Evolutionary conservation across 2,113 vertebrate genomes (phyloP).

Genomic region (Nyctibius bracteatus): DNA sequence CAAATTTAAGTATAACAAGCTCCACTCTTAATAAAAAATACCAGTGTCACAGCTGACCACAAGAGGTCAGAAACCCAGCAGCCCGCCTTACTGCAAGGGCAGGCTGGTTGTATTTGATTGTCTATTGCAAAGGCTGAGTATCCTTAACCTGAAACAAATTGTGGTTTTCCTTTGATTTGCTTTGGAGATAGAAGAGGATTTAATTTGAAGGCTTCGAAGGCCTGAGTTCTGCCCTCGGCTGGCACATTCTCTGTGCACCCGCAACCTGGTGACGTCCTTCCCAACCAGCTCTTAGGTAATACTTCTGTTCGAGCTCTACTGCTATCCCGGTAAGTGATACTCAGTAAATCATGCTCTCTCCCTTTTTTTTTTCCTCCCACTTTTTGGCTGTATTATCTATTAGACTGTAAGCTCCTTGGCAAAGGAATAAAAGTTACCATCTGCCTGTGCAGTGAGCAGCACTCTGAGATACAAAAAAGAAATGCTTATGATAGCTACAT

Average conservation of each 20-base stretch:
- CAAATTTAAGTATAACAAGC: not conserved
- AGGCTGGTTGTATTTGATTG: not conserved
- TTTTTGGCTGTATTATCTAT: not conserved
- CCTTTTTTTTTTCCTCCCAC: not conserved
- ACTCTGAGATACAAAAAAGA: not conserved
- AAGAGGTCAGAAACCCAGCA: not conserved
- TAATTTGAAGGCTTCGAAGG: not conserved
- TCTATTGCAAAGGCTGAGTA: not conserved
- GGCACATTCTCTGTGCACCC: not conserved
- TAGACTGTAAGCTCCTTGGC: not conserved
- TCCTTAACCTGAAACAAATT: not conserved
- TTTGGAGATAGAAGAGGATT: not conserved
- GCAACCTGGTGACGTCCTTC: not conserved
- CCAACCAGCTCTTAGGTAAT: not conserved
- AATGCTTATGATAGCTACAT: not conserved
- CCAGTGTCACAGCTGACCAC: not conserved
- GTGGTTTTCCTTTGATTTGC: not conserved
- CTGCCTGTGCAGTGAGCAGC: not conserved
- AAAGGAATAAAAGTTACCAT: not conserved
- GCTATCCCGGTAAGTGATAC: not conserved
- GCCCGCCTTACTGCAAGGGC: not conserved
- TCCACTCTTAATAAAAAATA: not conserved
- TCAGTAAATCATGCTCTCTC: not conserved
- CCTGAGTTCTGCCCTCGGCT: not conserved
- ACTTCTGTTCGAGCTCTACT: not conserved